Percentiles rank a stretch among this genome's conserved stretches.
phyloP scores from a whole-genome alignment of 2,113 vertebrate species.

The Ursus arctos region DNA sequence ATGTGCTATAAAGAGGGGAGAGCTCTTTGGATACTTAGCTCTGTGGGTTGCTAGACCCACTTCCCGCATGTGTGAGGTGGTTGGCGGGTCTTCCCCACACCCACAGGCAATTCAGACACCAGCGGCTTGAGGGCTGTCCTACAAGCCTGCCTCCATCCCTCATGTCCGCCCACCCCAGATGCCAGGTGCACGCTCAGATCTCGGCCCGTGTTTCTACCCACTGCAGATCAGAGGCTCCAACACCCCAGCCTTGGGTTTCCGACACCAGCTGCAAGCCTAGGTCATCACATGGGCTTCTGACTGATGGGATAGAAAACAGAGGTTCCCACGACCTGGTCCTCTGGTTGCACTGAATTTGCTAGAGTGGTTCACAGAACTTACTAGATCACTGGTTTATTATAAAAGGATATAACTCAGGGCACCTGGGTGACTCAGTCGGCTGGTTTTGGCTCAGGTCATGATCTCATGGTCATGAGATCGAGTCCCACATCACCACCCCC shows the following conservation, averaged over 20 bases:
- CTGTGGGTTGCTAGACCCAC: neutral
- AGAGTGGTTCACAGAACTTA: neutral
- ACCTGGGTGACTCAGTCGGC: neutral
- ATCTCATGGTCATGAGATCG: neutral
- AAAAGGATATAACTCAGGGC: neutral
- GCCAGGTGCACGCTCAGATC: no score
- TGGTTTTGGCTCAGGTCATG: neutral
- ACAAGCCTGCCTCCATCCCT: neutral
- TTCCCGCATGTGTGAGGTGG: neutral
- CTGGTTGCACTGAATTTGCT: neutral
- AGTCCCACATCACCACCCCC: neutral
- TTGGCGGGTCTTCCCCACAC: neutral
- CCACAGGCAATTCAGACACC: neutral
- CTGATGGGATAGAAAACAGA: neutral
- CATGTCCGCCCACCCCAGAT: neutral
- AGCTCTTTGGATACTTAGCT: neutral
- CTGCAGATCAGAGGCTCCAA: neutral
- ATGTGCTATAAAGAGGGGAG: neutral
- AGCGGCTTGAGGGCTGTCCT: neutral
- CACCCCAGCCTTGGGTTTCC: neutral
- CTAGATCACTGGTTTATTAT: neutral
- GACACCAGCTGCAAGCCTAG: neutral
- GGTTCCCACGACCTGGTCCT: neutral
- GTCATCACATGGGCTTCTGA: neutral
- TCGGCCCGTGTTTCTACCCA: neutral